Conservation (phyloP, 2,113 vertebrate genomes). For the Zootoca vivipara region DNA sequence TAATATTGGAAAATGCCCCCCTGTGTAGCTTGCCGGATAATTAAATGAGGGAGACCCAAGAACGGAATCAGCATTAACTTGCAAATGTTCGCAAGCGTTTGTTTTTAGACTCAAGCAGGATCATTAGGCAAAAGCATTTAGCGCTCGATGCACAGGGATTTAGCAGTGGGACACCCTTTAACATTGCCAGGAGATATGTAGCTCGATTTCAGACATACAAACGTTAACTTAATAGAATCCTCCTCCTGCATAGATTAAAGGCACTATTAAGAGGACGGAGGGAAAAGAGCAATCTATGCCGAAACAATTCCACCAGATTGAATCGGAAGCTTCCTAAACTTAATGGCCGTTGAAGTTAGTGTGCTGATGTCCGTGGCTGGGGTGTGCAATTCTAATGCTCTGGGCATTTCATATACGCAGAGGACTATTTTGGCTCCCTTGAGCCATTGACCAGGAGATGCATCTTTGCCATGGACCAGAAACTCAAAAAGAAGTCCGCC, state of each 20-base stretch:
- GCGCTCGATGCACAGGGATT: constrained; percentile 1
- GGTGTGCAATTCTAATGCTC: background rate
- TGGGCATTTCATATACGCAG: background rate
- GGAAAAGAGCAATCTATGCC: constrained; percentile 3
- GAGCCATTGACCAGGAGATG: too few species aligned
- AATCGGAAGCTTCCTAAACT: constrained; percentile 34
- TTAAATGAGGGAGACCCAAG: constrained; percentile 8
- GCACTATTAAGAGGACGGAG: background rate
- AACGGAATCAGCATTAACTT: constrained; percentile 9
- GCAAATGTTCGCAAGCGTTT: background rate
- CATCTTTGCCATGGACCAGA: too few species aligned
- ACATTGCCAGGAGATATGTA: constrained; percentile 23
- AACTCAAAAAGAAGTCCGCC: too few species aligned
- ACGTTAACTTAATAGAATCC: background rate
- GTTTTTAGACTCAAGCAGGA: constrained; percentile 33
- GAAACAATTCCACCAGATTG: constrained; percentile 22
- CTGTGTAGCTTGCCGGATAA: background rate
- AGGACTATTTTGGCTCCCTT: too few species aligned
- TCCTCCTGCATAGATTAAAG: background rate
- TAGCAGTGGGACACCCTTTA: constrained; percentile 40
- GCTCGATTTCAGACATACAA: constrained; percentile 15
- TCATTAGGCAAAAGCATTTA: constrained; percentile 47
- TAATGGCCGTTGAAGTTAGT: constrained; percentile 32
- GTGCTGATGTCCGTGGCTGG: background rate
- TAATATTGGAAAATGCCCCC: too few species aligned